phyloP scores from a whole-genome alignment of 2,888 invertebrate species.

The Octodonta nipae region DNA sequence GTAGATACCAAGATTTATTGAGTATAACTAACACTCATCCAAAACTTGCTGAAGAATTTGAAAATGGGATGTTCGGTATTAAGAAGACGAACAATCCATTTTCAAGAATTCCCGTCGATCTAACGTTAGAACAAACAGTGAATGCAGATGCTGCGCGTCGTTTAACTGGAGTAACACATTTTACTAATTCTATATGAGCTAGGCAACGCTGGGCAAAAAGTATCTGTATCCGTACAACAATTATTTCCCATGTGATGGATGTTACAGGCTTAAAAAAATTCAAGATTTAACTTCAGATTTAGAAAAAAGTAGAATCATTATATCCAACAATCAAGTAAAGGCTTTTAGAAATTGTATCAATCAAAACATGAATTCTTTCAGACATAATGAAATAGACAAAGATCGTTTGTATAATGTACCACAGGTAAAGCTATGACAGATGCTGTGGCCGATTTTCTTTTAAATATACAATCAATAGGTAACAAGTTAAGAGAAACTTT shows the following conservation, averaged over 20 bases:
- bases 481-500: conserved; percentile 1
- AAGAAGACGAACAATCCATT: conserved; percentile 4
- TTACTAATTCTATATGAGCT: too few species aligned
- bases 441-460: conserved; percentile 7
- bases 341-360: conserved; percentile 5
- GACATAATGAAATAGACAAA: conserved; percentile 1
- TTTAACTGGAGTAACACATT: conserved; percentile 6
- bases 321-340: conserved; percentile 5
- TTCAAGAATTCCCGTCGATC: conserved; percentile 4
- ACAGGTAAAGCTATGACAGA: conserved; percentile 6
- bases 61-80: conserved; percentile 2
- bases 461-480: conserved; percentile 8
- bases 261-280: conserved; percentile 6
- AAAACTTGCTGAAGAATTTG: conserved; percentile 3
- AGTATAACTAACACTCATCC: not conserved
- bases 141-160: conserved; percentile 15
- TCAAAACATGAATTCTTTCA: conserved; percentile 8
- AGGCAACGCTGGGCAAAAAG: too few species aligned
- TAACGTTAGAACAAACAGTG: conserved; percentile 19
- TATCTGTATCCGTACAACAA: too few species aligned
- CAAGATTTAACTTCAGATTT: conserved; percentile 7
- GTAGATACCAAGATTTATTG: conserved; percentile 3
- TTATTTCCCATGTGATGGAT: conserved; percentile 2
- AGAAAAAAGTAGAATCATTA: conserved; percentile 7
- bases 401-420: conserved; percentile 7